Conservation (phyloP, 1,140 invertebrate species). For the Drosophila baimaii region DNA sequence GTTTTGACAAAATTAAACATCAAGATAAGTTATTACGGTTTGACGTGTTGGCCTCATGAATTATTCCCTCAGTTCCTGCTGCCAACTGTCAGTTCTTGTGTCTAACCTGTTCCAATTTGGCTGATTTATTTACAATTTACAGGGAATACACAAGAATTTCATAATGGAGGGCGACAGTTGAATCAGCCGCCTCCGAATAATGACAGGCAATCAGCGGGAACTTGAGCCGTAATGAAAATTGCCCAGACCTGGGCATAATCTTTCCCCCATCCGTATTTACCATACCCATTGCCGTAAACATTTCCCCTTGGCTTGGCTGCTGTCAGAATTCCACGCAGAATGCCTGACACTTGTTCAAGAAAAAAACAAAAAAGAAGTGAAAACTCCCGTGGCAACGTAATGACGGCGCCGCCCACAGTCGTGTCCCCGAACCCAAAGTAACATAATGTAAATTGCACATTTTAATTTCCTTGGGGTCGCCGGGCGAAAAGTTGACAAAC, state of each 20-base stretch:
- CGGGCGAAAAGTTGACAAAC: constrained; percentile 46
- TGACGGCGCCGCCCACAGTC: constrained; percentile 3
- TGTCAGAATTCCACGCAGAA: constrained; percentile 26
- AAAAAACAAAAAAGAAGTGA: neutral
- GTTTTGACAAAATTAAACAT: neutral
- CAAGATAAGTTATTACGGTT: neutral
- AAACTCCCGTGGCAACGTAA: constrained; percentile 9
- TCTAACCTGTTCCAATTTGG: neutral
- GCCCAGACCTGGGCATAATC: constrained; percentile 23
- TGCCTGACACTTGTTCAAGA: constrained; percentile 32
- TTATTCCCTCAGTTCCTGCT: neutral
- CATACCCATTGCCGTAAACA: neutral
- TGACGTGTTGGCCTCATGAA: constrained; percentile 1
- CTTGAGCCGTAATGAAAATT: constrained; percentile 27
- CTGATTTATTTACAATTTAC: constrained; percentile 16
- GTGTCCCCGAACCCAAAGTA: constrained; percentile 10
- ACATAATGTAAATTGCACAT: constrained; percentile 74
- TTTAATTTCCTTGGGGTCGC: constrained; percentile 77
- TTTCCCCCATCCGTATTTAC: constrained; percentile 9
- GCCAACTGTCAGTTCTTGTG: constrained; percentile 6
- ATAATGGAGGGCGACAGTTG: constrained; percentile 4
- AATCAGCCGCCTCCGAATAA: constrained; percentile 19
- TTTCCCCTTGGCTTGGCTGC: constrained; percentile 12
- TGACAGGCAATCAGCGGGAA: constrained; percentile 33
- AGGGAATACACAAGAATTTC: neutral